Conservation (phyloP, 2,888 invertebrate species). For the Diogma glabrata region DNA sequence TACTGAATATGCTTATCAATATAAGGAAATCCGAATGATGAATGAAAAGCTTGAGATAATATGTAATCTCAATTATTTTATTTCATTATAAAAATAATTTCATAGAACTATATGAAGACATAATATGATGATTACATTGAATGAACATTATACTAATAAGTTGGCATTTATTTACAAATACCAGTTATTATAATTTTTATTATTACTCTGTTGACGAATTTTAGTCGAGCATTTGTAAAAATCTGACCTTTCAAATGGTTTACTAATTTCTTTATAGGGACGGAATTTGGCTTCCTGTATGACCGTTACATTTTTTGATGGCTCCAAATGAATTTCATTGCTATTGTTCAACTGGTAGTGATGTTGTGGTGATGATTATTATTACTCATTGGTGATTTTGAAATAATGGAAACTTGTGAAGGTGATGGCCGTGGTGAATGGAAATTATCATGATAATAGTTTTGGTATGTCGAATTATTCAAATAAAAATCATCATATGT, state of each 20-base stretch:
- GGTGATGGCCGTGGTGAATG: background rate
- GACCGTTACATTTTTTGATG: conserved; percentile 72
- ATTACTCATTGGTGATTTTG: conserved; percentile 6
- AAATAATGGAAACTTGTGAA: background rate
- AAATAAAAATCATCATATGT: conserved; percentile 10
- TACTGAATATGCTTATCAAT: no score
- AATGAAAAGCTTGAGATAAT: no score
- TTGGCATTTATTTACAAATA: no score
- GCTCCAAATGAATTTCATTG: conserved; percentile 49
- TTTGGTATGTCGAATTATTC: background rate
- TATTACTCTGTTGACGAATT: conserved; percentile 54
- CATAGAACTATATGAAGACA: no score
- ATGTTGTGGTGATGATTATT: no score
- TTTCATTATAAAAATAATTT: no score
- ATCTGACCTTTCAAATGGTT: conserved; percentile 96
- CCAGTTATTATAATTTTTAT: no score
- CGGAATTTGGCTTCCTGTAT: conserved; percentile 83
- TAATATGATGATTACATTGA: no score
- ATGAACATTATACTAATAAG: no score
- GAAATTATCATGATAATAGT: conserved; percentile 2
- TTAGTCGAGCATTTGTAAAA: conserved; percentile 96
- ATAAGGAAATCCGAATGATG: no score
- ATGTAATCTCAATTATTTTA: no score
- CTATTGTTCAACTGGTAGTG: no score
- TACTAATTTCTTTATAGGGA: conserved; percentile 85